Percentiles rank a stretch among this genome's conserved stretches.
Conservation (phyloP, 1,140 invertebrate genomes). For the Physella acuta region DNA sequence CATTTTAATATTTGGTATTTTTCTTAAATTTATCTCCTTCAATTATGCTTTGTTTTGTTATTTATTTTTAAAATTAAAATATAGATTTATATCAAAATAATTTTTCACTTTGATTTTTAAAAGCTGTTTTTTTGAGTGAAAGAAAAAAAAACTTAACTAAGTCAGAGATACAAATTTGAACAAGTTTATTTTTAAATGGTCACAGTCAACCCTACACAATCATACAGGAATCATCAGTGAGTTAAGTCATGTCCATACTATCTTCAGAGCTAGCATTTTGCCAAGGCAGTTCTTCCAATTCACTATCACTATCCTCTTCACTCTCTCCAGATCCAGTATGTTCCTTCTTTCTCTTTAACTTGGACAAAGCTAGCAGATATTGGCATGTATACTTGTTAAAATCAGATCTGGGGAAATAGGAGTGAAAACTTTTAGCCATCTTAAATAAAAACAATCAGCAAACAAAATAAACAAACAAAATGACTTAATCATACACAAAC, state of each 20-base stretch:
- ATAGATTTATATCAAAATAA: too few species aligned
- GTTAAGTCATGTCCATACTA: slow-evolving; percentile 12
- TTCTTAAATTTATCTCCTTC: too few species aligned
- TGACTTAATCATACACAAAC: background rate
- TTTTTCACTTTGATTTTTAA: too few species aligned
- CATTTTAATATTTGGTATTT: too few species aligned
- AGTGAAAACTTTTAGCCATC: background rate
- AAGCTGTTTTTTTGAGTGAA: too few species aligned
- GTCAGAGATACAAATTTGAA: too few species aligned
- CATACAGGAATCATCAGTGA: too few species aligned
- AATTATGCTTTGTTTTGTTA: too few species aligned
- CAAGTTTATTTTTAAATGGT: too few species aligned
- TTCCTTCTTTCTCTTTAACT: slow-evolving; percentile 39
- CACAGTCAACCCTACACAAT: too few species aligned
- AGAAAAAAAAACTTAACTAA: too few species aligned
- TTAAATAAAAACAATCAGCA: background rate
- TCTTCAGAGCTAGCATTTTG: slow-evolving; percentile 20
- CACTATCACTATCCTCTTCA: slow-evolving; percentile 25
- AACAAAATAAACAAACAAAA: background rate
- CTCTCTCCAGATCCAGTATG: slow-evolving; percentile 13
- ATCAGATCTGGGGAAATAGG: slow-evolving; percentile 51
- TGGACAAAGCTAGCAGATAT: slow-evolving; percentile 42
- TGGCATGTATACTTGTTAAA: slow-evolving; percentile 55
- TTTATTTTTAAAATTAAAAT: too few species aligned
- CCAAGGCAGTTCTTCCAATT: slow-evolving; percentile 19